Evolutionary conservation across 2,888 invertebrate genomes (phyloP), one percentile per base, ranked within the genome.

Genomic region (Bugula neritina): DNA sequence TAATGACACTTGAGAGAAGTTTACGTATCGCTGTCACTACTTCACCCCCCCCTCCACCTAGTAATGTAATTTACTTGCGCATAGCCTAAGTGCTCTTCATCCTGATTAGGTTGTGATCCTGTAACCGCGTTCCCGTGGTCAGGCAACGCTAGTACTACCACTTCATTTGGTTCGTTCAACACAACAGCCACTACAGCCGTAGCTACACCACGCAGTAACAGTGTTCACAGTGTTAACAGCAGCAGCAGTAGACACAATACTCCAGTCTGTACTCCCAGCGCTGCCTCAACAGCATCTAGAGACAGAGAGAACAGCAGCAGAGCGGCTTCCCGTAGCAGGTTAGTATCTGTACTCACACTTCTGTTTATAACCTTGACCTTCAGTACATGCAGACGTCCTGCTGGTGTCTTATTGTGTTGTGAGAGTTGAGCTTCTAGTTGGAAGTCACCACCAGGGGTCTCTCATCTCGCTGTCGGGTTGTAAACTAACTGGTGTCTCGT

Each of bases 21-120:
- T 63, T 63, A 63, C 31, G 31, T 63, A 63, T 63, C 63, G 63
- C 63, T 63, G 63, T 63, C 63, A 63, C 63, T 31, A 63, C 63
- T 63, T n/a, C 5, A 23, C 10, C 31, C 63, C 31, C 63, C 31
- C 27, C 31, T 63, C 63, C 31, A 27, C 34, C 63, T 63, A 63
- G 63, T 63, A 63, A 63, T 63, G 31, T 34, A 21, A 63, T 63
- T 63, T 63, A 31, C 63, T 63, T 31, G 63, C 63, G n/a, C 63
- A 63, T 63, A 63, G 63, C 34, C 31, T 31, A 63, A 63, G 63
- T 5, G 27, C 31, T 29, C 63, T 63, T 34, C 29, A 10, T 63
- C 5, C 31, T 63, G 63, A 63, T 63, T 63, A 63, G 63, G 63
- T 31, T 31, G 63, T 55, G 55, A 17, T 55, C 13, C 55, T 3